phyloP scores from a whole-genome alignment of 2,888 invertebrate genomes.

The Resseliella maxima region DNA sequence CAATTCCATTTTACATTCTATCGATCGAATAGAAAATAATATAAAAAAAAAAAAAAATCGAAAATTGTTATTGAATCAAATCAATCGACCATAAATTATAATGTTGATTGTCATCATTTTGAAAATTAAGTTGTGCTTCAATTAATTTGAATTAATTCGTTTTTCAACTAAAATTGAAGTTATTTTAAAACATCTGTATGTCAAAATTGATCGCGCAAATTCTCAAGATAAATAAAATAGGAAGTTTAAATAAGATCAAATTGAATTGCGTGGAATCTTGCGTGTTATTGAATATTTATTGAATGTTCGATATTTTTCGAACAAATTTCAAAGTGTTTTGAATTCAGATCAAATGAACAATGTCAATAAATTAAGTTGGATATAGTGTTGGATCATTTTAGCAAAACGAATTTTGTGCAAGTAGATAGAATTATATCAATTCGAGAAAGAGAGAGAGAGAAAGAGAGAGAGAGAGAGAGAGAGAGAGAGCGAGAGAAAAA shows the following conservation, averaged over 20 bases:
- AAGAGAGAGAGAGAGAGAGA: not conserved
- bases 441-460: not conserved
- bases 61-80: conserved; percentile 33
- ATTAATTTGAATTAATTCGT: not conserved
- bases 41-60: not conserved
- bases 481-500: too few relatives aligned
- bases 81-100: conserved; percentile 32
- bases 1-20: not conserved
- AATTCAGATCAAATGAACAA: not conserved
- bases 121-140: conserved; percentile 33
- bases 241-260: not conserved
- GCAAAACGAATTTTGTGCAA: not conserved
- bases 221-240: not conserved
- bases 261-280: not conserved
- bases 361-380: not conserved
- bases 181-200: conserved; percentile 10
- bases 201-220: not conserved
- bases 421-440: not conserved
- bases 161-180: not conserved
- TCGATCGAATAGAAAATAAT: too few relatives aligned
- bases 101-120: not conserved
- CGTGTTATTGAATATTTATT: not conserved
- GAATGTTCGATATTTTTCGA: not conserved
- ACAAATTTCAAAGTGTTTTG: not conserved
- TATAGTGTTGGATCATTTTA: too few relatives aligned